Conservation (phyloP, 2,797 vertebrate genomes). For the Nannoperca australis region DNA sequence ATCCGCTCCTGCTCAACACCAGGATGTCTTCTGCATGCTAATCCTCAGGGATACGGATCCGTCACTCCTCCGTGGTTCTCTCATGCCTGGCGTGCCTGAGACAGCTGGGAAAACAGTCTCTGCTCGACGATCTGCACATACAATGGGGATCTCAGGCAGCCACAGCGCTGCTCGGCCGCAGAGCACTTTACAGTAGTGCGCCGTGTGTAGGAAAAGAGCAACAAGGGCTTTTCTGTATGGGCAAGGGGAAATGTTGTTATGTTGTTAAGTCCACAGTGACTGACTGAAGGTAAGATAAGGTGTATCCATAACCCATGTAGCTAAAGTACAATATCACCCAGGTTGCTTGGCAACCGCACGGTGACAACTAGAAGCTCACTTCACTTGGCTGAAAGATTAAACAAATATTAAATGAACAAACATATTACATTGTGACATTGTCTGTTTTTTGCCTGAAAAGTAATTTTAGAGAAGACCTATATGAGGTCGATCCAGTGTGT, state of each 20-base stretch:
- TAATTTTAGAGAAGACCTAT: neutral
- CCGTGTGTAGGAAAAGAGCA: conserved; percentile 23
- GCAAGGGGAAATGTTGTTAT: conserved; percentile 15
- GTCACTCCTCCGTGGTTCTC: conserved; percentile 79
- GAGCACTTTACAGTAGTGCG: conserved; percentile 51
- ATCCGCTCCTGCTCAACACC: conserved; percentile 81
- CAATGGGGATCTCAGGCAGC: conserved; percentile 63
- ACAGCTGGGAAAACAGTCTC: conserved; percentile 88
- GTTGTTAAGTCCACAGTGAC: neutral
- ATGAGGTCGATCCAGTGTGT: no score
- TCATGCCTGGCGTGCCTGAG: conserved; percentile 83
- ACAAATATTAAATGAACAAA: neutral
- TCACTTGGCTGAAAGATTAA: neutral
- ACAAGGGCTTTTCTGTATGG: conserved; percentile 17
- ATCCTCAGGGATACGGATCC: conserved; percentile 84
- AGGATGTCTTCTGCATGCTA: conserved; percentile 85
- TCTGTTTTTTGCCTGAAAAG: no score
- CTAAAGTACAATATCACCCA: neutral
- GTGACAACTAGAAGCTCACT: neutral
- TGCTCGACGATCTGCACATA: conserved; percentile 58
- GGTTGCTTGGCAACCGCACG: neutral
- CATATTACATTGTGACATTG: neutral
- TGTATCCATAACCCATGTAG: neutral
- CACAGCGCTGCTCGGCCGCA: conserved; percentile 13
- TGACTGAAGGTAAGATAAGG: neutral